Evolutionary conservation across 2,113 vertebrate genomes (phyloP).

Genomic region (Pan troglodytes): NHGRI_mPanTro3-v2.1_pri NC_072404.2:160951501-160952000

Average conservation of each 20-base stretch:
- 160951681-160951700: neutral
- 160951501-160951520: neutral
- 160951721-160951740: neutral
- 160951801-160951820: neutral
- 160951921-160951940: neutral
- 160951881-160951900: neutral
- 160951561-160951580: neutral
- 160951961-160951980: neutral
- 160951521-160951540: neutral
- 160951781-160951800: neutral
- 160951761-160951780: neutral
- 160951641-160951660: neutral
- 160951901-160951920: neutral
- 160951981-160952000: neutral
- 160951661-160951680: neutral
- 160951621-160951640: neutral
- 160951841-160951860: neutral
- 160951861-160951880: neutral
- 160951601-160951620: neutral
- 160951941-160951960: neutral
- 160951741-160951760: neutral
- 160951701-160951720: neutral
- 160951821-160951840: neutral
- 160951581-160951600: neutral
- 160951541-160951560: neutral